Percentiles rank a stretch among this genome's conserved stretches.
Evolutionary conservation across 2,797 vertebrate genomes (phyloP).

Genomic region (Novumbra hubbsi): DNA sequence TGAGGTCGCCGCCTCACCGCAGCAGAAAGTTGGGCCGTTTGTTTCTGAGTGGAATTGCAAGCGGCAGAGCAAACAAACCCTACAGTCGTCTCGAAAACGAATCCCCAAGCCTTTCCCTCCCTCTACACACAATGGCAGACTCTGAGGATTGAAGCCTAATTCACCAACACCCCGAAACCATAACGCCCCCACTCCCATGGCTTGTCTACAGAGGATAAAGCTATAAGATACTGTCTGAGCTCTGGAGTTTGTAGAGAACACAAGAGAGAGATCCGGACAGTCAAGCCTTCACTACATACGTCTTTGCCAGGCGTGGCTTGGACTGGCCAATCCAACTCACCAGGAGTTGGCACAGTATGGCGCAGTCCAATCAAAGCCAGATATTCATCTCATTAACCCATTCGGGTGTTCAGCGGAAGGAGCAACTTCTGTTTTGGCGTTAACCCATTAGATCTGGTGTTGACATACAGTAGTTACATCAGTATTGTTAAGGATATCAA

Average conservation of each 20-base stretch:
- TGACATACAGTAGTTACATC: too few relatives aligned
- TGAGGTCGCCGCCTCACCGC: conserved; percentile 38
- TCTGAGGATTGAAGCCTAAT: neutral
- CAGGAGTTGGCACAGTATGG: conserved; percentile 55
- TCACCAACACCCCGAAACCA: conserved; percentile 14
- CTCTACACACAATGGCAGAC: conserved; percentile 24
- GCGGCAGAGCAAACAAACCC: conserved; percentile 68
- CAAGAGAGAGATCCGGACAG: too few relatives aligned
- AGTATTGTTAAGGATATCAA: too few relatives aligned
- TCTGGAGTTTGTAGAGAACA: neutral
- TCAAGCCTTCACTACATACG: conserved; percentile 39
- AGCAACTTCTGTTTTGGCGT: too few relatives aligned
- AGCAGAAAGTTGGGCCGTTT: conserved; percentile 61
- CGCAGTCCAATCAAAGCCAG: conserved; percentile 45
- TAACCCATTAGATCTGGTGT: too few relatives aligned
- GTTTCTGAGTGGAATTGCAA: conserved; percentile 76
- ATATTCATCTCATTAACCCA: conserved; percentile 56
- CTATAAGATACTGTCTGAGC: neutral
- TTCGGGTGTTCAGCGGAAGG: too few relatives aligned
- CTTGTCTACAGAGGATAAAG: neutral
- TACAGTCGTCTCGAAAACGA: conserved; percentile 54
- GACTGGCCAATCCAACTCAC: conserved; percentile 52
- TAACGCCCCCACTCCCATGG: conserved; percentile 12
- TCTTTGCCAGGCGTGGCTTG: conserved; percentile 52
- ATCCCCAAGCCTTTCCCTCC: conserved; percentile 51